Conservation (phyloP, 2,888 invertebrate species). For the Leuctra nigra region DNA sequence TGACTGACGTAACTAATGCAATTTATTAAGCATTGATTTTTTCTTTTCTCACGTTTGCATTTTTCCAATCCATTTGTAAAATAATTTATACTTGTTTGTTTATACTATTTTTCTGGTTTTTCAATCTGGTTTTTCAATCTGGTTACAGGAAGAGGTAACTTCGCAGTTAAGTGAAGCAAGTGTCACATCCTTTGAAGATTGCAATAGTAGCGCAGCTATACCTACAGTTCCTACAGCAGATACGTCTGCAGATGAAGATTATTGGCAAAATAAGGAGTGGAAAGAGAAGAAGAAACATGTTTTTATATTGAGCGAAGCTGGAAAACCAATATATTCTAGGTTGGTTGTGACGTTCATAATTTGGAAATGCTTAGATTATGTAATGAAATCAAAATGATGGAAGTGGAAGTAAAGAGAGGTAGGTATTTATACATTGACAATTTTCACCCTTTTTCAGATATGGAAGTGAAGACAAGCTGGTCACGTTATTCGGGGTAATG, state of each 20-base stretch:
- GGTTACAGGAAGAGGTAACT: conserved; percentile 37
- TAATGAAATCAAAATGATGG: too few relatives aligned
- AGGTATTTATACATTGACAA: too few relatives aligned
- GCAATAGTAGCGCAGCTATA: conserved; percentile 21
- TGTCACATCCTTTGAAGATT: conserved; percentile 33
- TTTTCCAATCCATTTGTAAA: not conserved
- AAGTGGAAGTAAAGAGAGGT: too few relatives aligned
- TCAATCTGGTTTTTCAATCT: too few relatives aligned
- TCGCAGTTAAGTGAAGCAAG: conserved; percentile 37
- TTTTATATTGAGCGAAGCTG: conserved; percentile 91
- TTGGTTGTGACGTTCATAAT: conserved; percentile 35
- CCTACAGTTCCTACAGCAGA: conserved; percentile 32
- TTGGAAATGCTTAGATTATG: not conserved
- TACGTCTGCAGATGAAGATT: conserved; percentile 46
- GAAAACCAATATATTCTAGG: conserved; percentile 94
- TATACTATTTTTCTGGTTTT: too few relatives aligned
- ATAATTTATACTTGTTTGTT: too few relatives aligned
- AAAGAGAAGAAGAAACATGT: conserved; percentile 81
- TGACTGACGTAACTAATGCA: too few relatives aligned
- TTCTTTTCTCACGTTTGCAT: too few relatives aligned
- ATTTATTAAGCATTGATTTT: too few relatives aligned
- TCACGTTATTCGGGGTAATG: conserved; percentile 90
- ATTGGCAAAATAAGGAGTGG: conserved; percentile 65
- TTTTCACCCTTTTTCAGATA: conserved; percentile 49
- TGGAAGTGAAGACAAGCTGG: conserved; percentile 89